phyloP scores from a whole-genome alignment of 1,140 invertebrate species.

The Rhagoletis pomonella region DNA sequence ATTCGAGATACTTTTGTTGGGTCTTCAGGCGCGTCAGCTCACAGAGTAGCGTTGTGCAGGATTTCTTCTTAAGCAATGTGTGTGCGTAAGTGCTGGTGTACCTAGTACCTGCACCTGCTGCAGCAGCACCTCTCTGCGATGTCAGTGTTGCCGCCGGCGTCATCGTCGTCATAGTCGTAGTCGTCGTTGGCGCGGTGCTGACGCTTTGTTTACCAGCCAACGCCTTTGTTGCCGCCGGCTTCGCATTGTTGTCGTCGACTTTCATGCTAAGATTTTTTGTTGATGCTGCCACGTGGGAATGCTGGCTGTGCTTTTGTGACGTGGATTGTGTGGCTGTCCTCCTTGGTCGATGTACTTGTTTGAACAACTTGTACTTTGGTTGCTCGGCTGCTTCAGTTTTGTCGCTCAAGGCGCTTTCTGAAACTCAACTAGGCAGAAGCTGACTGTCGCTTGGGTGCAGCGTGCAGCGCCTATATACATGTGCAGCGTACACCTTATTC shows the following conservation, averaged over 20 bases:
- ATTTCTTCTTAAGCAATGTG: conserved; percentile 31
- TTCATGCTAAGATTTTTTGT: neutral
- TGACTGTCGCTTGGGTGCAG: neutral
- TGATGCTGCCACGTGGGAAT: neutral
- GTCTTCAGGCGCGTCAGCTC: conserved; percentile 70
- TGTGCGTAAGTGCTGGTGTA: neutral
- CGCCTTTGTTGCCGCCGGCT: neutral
- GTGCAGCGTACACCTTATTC: neutral
- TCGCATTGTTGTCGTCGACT: neutral
- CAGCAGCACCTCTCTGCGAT: neutral
- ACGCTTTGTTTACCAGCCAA: too few relatives aligned
- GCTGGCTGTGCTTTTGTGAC: neutral
- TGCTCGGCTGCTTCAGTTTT: too few relatives aligned
- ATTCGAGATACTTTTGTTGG: conserved; percentile 73
- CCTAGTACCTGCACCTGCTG: neutral
- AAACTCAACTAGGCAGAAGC: neutral
- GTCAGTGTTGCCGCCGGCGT: neutral
- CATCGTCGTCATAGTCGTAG: too few relatives aligned
- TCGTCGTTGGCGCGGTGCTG: too few relatives aligned
- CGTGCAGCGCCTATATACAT: neutral
- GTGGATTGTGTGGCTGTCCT: neutral
- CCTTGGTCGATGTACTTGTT: too few relatives aligned
- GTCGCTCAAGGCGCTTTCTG: neutral
- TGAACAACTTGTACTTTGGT: too few relatives aligned
- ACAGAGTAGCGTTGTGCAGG: conserved; percentile 64